Evolutionary conservation across 92 coral and sea anemone species (phyloP).

Genomic region (Epizoanthus ramosus): DNA sequence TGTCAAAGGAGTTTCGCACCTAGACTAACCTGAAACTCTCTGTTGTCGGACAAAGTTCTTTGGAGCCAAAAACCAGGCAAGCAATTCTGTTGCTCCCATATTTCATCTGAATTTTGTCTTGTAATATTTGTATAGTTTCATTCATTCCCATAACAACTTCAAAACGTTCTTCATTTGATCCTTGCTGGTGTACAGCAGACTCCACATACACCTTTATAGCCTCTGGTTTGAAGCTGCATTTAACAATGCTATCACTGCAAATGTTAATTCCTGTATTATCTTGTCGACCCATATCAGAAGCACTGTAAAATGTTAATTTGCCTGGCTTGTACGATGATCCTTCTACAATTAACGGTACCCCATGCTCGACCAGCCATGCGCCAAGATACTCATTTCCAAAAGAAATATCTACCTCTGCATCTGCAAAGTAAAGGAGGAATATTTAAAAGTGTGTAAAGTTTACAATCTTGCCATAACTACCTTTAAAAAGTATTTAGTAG

Average conservation of each 20-base stretch:
- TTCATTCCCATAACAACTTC: conserved; percentile 4
- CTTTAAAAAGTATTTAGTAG: too few species aligned
- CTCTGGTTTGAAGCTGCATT: conserved; percentile 5
- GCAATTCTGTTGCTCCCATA: neutral
- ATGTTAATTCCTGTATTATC: neutral
- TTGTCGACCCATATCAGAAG: neutral
- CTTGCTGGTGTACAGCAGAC: neutral
- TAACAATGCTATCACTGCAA: neutral
- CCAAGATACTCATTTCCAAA: neutral
- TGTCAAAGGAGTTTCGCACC: too few species aligned
- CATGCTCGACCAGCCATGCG: neutral
- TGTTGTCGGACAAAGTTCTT: neutral
- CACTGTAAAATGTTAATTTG: neutral
- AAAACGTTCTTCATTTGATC: neutral
- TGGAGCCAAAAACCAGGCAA: neutral
- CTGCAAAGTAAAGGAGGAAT: neutral
- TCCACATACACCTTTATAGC: conserved; percentile 9
- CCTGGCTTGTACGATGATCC: conserved; percentile 18
- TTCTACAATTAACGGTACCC: neutral
- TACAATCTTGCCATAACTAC: too few species aligned
- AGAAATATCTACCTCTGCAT: conserved; percentile 11
- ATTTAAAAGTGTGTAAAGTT: too few species aligned
- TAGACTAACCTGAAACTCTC: neutral
- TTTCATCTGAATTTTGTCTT: conserved; percentile 8
- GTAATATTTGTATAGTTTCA: conserved; percentile 9